Conservation (phyloP, 2,888 invertebrate genomes). For the Boloria euphrosyne region DNA sequence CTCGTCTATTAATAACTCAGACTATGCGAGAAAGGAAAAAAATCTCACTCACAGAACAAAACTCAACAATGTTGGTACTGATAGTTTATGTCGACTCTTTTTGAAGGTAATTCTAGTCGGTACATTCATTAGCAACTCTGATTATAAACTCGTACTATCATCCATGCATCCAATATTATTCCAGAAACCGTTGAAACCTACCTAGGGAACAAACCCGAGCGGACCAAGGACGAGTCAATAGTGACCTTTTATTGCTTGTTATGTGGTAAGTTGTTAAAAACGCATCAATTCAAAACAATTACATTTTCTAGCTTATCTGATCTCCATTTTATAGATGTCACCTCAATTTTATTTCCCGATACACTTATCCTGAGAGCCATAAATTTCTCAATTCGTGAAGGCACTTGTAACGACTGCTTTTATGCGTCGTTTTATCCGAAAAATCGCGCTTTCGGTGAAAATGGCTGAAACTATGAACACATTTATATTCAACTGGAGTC, state of each 20-base stretch:
- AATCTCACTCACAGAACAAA: no score
- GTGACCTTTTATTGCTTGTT: background rate
- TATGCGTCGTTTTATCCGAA: constrained; percentile 13
- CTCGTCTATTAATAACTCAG: no score
- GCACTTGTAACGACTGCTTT: constrained; percentile 19
- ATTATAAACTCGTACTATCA: no score
- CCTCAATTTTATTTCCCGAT: constrained; percentile 10
- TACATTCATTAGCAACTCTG: no score
- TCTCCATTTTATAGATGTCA: constrained; percentile 10
- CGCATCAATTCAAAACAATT: background rate
- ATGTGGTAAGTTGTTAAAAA: background rate
- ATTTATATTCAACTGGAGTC: constrained; percentile 29
- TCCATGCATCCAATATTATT: no score
- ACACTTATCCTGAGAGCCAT: constrained; percentile 9
- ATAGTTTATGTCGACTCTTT: no score
- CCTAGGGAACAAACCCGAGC: no score
- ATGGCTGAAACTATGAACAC: constrained; percentile 16
- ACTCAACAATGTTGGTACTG: no score
- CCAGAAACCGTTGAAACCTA: no score
- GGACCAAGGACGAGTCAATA: background rate
- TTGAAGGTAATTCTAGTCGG: no score
- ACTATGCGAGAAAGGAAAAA: no score
- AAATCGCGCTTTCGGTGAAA: constrained; percentile 18
- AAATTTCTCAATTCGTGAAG: constrained; percentile 15
- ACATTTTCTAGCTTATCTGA: background rate